Conservation (phyloP, 2,797 vertebrate species). For the Hapalemur alaotrensis region DNA sequence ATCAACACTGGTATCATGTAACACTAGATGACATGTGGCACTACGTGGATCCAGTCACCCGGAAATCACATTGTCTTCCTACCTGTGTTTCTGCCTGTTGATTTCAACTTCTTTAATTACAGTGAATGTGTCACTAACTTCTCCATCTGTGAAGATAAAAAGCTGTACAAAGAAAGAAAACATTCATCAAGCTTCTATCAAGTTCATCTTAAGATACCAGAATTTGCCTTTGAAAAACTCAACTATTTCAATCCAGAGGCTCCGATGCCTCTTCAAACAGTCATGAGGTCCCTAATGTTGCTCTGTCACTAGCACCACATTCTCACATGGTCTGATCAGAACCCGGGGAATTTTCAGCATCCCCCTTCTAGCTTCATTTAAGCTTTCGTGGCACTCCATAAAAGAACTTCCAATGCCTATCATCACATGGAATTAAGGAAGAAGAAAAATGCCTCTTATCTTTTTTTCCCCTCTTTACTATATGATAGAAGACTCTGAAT, state of each 20-base stretch:
- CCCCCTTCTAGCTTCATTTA: neutral
- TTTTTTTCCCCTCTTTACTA: neutral
- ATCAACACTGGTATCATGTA: neutral
- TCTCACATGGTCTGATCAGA: neutral
- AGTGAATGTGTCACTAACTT: conserved; percentile 83
- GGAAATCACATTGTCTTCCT: neutral
- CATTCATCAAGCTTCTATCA: neutral
- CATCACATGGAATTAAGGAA: neutral
- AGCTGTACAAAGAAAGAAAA: conserved; percentile 75
- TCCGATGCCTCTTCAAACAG: neutral
- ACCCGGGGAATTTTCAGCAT: neutral
- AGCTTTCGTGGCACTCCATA: neutral
- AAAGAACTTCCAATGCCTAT: neutral
- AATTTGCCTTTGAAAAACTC: neutral
- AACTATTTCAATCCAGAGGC: neutral
- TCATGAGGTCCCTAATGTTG: neutral
- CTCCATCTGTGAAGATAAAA: conserved; percentile 89
- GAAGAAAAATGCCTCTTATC: neutral
- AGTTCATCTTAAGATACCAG: neutral
- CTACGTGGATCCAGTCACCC: neutral
- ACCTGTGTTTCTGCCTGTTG: conserved; percentile 85
- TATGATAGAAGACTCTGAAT: neutral
- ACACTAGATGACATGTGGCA: too few species aligned
- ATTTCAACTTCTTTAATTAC: conserved; percentile 82
- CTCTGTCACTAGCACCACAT: neutral